Percentiles rank a stretch among this genome's conserved stretches.
Conservation (phyloP, 1,140 invertebrate genomes). For the Ganaspis sp. region DNA sequence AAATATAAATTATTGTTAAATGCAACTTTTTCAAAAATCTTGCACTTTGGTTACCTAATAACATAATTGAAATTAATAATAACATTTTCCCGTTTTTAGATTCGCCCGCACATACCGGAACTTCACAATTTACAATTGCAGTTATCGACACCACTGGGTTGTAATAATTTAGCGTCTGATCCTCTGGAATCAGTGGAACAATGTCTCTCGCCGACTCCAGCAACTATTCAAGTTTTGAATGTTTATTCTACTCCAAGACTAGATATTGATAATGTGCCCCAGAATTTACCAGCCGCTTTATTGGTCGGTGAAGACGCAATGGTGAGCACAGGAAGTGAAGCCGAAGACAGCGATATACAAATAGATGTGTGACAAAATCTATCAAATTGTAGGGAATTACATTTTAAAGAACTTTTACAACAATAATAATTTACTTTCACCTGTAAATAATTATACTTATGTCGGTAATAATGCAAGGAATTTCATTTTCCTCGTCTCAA, state of each 20-base stretch:
- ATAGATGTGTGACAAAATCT: constrained; percentile 74
- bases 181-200: constrained; percentile 69
- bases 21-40: too few relatives aligned
- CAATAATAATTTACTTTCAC: neutral
- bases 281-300: constrained; percentile 73
- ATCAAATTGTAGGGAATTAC: constrained; percentile 44
- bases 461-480: neutral
- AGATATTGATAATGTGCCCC: constrained; percentile 74
- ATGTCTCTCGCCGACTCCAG: constrained; percentile 71
- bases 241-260: constrained; percentile 73
- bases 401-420: constrained; percentile 2
- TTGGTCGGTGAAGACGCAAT: constrained; percentile 75
- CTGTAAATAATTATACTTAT: constrained; percentile 17
- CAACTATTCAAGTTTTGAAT: constrained; percentile 75
- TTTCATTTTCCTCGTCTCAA: neutral
- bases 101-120: constrained; percentile 81
- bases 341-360: constrained; percentile 75
- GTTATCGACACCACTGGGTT: constrained; percentile 68
- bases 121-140: constrained; percentile 75
- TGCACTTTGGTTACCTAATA: too few relatives aligned
- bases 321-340: constrained; percentile 74
- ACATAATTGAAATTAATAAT: too few relatives aligned
- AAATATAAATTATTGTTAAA: too few relatives aligned
- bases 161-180: constrained; percentile 67
- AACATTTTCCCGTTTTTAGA: constrained; percentile 75